Evolutionary conservation across 2,113 vertebrate genomes (phyloP).

Genomic region (Cyprinodon tularosa): DNA sequence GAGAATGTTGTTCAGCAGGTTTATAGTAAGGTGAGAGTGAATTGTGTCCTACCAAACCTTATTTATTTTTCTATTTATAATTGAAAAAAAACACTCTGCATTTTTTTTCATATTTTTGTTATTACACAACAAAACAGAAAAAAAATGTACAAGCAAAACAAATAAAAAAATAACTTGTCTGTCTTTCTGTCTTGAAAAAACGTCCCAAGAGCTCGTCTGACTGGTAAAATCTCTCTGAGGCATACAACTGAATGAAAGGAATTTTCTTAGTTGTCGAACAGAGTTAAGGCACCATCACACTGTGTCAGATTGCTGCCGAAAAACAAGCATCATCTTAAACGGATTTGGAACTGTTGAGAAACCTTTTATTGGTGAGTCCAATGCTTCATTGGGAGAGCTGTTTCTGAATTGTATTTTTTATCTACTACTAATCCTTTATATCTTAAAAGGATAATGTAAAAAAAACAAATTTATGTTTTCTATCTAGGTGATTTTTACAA

Average conservation of each 20-base stretch:
- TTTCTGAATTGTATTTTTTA: not conserved
- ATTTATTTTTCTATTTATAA: not conserved
- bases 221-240: not conserved
- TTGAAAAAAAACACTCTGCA: not conserved
- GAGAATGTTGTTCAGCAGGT: not conserved
- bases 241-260: not conserved
- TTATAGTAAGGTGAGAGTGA: not conserved
- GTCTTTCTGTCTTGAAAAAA: not conserved
- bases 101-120: not conserved
- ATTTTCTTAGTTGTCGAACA: not conserved
- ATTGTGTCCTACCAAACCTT: not conserved
- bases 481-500: not conserved
- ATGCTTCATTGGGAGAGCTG: not conserved
- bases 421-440: not conserved
- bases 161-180: not conserved
- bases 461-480: conserved; percentile 6
- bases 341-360: not conserved
- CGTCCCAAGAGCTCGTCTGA: not conserved
- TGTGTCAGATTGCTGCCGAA: not conserved
- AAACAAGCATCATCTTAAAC: not conserved
- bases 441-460: not conserved
- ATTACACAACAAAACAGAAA: not conserved
- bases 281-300: not conserved
- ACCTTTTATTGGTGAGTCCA: not conserved
- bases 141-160: not conserved